phyloP scores from a whole-genome alignment of 2,888 invertebrate species.

The Chrysolina haemoptera region DNA sequence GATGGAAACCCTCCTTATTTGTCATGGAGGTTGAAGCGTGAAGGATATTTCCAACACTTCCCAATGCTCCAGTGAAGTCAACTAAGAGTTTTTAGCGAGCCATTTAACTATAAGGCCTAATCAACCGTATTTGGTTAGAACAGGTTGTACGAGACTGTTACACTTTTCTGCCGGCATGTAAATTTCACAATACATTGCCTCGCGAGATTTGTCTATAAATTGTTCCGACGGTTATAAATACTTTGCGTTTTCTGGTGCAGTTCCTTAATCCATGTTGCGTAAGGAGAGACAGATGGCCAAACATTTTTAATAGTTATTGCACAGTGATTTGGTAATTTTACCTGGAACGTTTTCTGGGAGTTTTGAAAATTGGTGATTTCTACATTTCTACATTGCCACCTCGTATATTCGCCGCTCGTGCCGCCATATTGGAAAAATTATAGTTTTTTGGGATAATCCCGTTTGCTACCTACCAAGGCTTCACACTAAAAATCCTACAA shows the following conservation, averaged over 20 bases:
- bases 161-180: constrained; percentile 44
- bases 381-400: too few relatives aligned
- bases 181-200: constrained; percentile 38
- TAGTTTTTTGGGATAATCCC: too few relatives aligned
- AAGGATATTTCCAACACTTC: constrained; percentile 32
- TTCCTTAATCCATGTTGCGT: constrained; percentile 18
- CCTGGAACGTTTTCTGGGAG: too few relatives aligned
- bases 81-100: constrained; percentile 30
- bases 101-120: constrained; percentile 34
- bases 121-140: constrained; percentile 40
- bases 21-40: constrained; percentile 28
- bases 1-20: neutral
- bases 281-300: constrained; percentile 27
- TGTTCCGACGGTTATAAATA: constrained; percentile 32
- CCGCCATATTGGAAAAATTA: too few relatives aligned
- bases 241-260: constrained; percentile 20
- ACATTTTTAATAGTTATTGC: too few relatives aligned
- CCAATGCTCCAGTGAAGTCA: constrained; percentile 36
- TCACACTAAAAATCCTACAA: too few relatives aligned
- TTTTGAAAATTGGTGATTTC: too few relatives aligned
- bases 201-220: constrained; percentile 40
- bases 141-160: constrained; percentile 37
- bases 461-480: too few relatives aligned
- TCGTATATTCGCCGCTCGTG: too few relatives aligned
- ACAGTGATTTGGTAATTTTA: too few relatives aligned